Evolutionary conservation across 2,113 vertebrate genomes (phyloP).

Genomic region (Nyctereutes procyonoides): DNA sequence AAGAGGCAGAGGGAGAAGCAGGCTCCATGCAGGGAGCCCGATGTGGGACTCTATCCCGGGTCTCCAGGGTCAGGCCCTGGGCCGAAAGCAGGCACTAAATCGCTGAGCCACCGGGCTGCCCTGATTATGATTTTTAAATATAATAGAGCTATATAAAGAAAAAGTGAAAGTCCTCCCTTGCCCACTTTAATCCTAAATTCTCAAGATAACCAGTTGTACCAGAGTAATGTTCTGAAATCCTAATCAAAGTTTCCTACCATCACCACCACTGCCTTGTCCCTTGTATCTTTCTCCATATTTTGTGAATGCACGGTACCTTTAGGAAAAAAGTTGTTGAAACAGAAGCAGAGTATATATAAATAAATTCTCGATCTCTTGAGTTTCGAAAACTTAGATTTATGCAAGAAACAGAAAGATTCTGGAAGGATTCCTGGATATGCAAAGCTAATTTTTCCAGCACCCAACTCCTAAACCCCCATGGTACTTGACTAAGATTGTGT

Average conservation of each 20-base stretch:
- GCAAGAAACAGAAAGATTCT: not conserved
- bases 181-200: not conserved
- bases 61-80: too few relatives aligned
- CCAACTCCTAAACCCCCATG: rapidly evolving
- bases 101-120: too few relatives aligned
- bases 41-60: too few relatives aligned
- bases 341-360: not conserved
- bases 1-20: too few relatives aligned
- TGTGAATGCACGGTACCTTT: not conserved
- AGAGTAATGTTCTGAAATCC: not conserved
- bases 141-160: not conserved
- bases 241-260: not conserved
- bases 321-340: not conserved
- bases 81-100: too few relatives aligned
- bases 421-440: not conserved
- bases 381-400: not conserved
- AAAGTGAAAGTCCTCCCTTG: not conserved
- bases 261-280: not conserved
- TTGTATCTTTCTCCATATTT: not conserved
- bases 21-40: too few relatives aligned
- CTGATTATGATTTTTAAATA: not conserved
- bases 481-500: not conserved
- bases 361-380: not conserved
- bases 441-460: not conserved
- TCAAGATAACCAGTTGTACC: not conserved